Conservation (phyloP, 2,113 vertebrate species). For the Crotalus tigris region DNA sequence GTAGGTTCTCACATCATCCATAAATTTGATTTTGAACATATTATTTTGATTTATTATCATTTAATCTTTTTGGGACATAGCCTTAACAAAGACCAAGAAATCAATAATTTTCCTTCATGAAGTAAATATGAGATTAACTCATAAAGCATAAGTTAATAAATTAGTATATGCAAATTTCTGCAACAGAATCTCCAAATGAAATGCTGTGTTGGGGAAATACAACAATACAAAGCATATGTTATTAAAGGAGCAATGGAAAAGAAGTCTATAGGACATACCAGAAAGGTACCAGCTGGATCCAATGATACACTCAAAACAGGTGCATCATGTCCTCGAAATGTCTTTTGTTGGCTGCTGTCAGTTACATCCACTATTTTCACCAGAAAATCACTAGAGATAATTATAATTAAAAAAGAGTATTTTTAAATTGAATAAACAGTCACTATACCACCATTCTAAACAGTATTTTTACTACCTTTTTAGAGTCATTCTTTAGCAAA, state of each 20-base stretch:
- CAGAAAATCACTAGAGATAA: conserved; percentile 85
- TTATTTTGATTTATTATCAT: neutral
- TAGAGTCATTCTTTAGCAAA: neutral
- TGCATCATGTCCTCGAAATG: conserved; percentile 88
- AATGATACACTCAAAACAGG: conserved; percentile 91
- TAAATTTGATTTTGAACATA: neutral
- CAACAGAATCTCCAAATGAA: neutral
- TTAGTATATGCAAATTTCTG: neutral
- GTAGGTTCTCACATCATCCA: neutral
- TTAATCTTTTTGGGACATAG: neutral
- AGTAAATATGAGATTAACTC: neutral
- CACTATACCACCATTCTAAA: neutral
- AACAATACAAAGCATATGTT: neutral
- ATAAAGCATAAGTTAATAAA: neutral
- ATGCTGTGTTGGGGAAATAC: neutral
- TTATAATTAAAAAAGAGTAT: neutral
- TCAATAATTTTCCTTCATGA: neutral
- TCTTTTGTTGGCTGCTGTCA: conserved; percentile 92
- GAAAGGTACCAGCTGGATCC: conserved; percentile 86
- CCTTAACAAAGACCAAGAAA: neutral
- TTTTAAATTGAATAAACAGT: neutral
- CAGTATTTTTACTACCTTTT: neutral
- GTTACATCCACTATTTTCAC: conserved; percentile 91
- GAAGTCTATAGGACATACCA: conserved; percentile 71
- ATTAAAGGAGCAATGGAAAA: neutral